phyloP scores from a whole-genome alignment of 2,797 vertebrate genomes.

The Centropyge bicolor region DNA sequence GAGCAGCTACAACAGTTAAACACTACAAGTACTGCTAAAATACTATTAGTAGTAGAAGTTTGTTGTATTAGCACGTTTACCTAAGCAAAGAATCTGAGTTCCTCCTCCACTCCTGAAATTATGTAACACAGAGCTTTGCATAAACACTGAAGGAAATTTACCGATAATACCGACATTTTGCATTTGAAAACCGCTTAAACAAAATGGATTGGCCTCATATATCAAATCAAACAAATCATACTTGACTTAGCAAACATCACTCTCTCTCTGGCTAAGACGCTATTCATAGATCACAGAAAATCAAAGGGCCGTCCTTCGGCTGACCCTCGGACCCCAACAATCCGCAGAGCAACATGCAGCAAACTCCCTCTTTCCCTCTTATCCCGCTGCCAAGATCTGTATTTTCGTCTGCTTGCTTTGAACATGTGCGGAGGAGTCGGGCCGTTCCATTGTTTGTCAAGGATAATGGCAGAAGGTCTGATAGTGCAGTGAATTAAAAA shows the following conservation, averaged over 20 bases:
- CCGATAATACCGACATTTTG: no score
- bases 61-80: no score
- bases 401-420: slow-evolving; percentile 59
- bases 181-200: not conserved
- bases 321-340: slow-evolving; percentile 61
- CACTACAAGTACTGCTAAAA: no score
- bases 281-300: slow-evolving; percentile 36
- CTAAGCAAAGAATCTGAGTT: not conserved
- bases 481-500: slow-evolving; percentile 41
- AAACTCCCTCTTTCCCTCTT: slow-evolving; percentile 49
- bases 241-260: slow-evolving; percentile 7
- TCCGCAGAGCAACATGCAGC: slow-evolving; percentile 32
- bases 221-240: slow-evolving; percentile 18
- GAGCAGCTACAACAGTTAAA: not conserved
- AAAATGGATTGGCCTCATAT: slow-evolving; percentile 5
- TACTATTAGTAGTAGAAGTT: not conserved
- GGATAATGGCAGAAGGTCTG: slow-evolving; percentile 47
- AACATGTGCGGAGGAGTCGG: slow-evolving; percentile 56
- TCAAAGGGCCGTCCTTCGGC: slow-evolving; percentile 54
- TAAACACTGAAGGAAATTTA: not conserved
- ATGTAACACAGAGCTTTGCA: not conserved
- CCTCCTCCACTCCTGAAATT: not conserved
- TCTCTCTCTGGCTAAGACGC: slow-evolving; percentile 14
- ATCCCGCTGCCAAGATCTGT: slow-evolving; percentile 62
- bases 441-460: slow-evolving; percentile 65